phyloP scores from a whole-genome alignment of 2,888 invertebrate species.

The Acanthococcus lagerstroemiae region DNA sequence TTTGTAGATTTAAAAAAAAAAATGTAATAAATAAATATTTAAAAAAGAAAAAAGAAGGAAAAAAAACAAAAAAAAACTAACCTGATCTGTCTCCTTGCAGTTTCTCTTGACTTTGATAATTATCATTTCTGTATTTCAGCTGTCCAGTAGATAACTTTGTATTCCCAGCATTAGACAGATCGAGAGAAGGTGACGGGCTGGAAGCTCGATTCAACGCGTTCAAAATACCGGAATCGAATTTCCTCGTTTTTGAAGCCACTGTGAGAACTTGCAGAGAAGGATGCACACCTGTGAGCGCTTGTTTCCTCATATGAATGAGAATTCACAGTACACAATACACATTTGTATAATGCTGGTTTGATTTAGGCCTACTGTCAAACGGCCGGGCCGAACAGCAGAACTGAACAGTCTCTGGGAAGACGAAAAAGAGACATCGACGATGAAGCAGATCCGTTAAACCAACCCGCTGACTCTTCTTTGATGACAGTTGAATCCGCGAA shows the following conservation, averaged over 20 bases:
- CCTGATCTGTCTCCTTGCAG: too few relatives aligned
- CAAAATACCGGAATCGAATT: constrained; percentile 88
- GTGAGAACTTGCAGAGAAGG: constrained; percentile 80
- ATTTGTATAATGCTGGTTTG: not conserved
- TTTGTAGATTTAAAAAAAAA: too few relatives aligned
- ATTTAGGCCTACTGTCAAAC: constrained; percentile 63
- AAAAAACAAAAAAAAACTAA: too few relatives aligned
- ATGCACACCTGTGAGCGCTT: constrained; percentile 67
- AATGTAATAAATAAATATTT: too few relatives aligned
- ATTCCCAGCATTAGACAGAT: constrained; percentile 79
- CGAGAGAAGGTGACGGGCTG: constrained; percentile 72
- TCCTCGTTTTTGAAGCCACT: constrained; percentile 84
- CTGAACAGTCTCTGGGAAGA: constrained; percentile 71
- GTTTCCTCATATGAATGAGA: too few relatives aligned
- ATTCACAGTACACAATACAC: not conserved
- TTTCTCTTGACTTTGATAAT: too few relatives aligned
- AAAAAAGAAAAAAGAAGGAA: too few relatives aligned
- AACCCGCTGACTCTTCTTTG: constrained; percentile 23
- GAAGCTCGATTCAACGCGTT: constrained; percentile 89
- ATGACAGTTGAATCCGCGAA: constrained; percentile 39
- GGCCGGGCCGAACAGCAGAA: constrained; percentile 59
- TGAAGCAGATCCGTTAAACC: constrained; percentile 39
- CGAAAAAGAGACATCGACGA: constrained; percentile 49
- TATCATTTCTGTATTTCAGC: too few relatives aligned
- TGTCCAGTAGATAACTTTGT: constrained; percentile 87